Conservation (phyloP, 2,888 invertebrate genomes). For the Julus scanicus region DNA sequence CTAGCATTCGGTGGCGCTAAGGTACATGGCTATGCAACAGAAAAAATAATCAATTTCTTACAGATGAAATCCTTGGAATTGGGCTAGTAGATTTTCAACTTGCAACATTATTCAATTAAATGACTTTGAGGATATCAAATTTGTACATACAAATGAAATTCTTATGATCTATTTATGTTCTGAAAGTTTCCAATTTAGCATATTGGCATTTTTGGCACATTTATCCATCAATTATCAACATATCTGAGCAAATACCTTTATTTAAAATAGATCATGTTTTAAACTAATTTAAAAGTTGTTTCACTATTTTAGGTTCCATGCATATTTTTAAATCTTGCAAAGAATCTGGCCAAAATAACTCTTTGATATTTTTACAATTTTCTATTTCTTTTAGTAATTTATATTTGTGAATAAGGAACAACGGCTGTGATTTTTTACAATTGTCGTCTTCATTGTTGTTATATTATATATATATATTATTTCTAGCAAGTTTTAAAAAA, state of each 20-base stretch:
- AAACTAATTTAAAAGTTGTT: background rate
- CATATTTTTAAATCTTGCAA: background rate
- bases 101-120: too few relatives aligned
- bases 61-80: background rate
- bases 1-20: slow-evolving; percentile 50
- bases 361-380: background rate
- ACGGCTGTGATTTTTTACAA: slow-evolving; percentile 32
- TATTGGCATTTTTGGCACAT: background rate
- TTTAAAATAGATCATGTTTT: background rate
- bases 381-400: background rate
- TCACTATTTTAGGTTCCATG: background rate
- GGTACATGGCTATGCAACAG: slow-evolving; percentile 11
- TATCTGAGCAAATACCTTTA: background rate
- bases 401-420: slow-evolving; percentile 24
- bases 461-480: background rate
- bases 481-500: background rate
- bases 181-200: too few relatives aligned
- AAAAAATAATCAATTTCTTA: background rate
- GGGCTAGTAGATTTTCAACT: too few relatives aligned
- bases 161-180: too few relatives aligned
- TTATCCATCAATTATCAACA: background rate
- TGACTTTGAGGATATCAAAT: too few relatives aligned
- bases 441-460: slow-evolving; percentile 7
- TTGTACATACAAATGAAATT: too few relatives aligned
- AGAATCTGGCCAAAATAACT: background rate